phyloP scores from a whole-genome alignment of 1,140 invertebrate genomes.

The Lamellibrachia luymesi region DNA sequence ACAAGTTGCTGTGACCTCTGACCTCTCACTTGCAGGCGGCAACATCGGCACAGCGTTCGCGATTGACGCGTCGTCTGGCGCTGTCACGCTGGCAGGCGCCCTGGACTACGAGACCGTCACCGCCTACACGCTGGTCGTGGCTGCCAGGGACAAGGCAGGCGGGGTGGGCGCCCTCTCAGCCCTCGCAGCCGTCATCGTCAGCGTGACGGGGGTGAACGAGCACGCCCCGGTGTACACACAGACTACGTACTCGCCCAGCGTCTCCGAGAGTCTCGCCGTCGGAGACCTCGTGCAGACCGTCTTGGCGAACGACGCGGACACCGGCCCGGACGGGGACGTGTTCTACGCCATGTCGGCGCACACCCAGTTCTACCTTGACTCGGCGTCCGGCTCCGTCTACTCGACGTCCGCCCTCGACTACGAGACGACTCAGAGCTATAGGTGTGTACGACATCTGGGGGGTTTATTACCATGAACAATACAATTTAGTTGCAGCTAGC shows the following conservation, averaged over 20 bases:
- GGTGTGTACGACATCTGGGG: neutral
- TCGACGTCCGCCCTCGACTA: neutral
- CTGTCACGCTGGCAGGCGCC: constrained; percentile 30
- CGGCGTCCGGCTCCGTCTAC: neutral
- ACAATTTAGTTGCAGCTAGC: too few species aligned
- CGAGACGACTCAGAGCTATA: constrained; percentile 3
- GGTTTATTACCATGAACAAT: too few species aligned
- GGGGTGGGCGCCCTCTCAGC: constrained; percentile 1
- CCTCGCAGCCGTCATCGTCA: constrained; percentile 33
- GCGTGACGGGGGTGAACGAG: constrained; percentile 38
- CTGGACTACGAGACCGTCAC: constrained; percentile 40
- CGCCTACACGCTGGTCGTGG: constrained; percentile 33
- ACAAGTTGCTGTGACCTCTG: neutral
- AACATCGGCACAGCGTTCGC: constrained; percentile 31
- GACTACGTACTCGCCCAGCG: constrained; percentile 21
- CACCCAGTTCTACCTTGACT: neutral
- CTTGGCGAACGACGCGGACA: constrained; percentile 36
- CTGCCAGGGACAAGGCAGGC: constrained; percentile 32
- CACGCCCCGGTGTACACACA: constrained; percentile 32
- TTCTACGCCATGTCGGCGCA: neutral
- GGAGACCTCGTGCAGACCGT: constrained; percentile 31
- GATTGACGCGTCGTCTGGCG: constrained; percentile 25
- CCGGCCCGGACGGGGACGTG: constrained; percentile 11
- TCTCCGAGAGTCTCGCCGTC: constrained; percentile 32
- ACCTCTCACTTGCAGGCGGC: constrained; percentile 22